A percentile compares a stretch with the other conserved stretches of the same genome.
Evolutionary conservation across 2,797 vertebrate genomes (phyloP).

Genomic region (Onychomys torridus): DNA sequence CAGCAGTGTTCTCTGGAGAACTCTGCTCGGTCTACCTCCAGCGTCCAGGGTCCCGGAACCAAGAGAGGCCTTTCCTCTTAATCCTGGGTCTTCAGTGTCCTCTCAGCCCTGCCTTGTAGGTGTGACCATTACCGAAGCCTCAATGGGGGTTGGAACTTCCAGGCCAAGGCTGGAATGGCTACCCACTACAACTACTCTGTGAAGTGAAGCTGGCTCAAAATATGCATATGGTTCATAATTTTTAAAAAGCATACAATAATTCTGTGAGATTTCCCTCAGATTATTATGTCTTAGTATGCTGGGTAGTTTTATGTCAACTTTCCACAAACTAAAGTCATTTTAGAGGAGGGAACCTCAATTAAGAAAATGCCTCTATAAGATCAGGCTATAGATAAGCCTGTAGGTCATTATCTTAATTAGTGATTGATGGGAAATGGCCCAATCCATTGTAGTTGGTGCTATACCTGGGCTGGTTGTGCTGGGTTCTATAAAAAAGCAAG

Average conservation of each 20-base stretch:
- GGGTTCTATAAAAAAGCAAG: not conserved
- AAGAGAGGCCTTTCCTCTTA: no score
- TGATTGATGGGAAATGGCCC: not conserved
- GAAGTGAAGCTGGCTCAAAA: not conserved
- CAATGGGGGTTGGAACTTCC: no score
- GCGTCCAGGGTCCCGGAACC: no score
- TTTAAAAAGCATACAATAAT: not conserved
- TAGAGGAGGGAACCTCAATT: not conserved
- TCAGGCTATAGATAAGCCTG: not conserved
- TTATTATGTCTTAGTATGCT: not conserved
- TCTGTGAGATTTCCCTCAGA: conserved; percentile 12
- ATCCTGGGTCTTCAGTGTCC: no score
- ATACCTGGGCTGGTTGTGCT: not conserved
- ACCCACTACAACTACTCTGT: not conserved
- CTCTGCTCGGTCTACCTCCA: no score
- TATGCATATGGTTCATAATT: not conserved
- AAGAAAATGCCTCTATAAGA: not conserved
- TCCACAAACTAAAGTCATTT: not conserved
- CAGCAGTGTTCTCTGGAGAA: no score
- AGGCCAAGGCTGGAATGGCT: no score
- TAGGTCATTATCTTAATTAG: not conserved
- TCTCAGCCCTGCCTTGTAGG: no score
- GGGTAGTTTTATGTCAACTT: not conserved
- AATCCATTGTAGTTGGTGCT: not conserved
- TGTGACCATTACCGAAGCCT: no score